These are phyloP conservation scores for Cremastobaeus sp. DNA, from an alignment of 2,888 invertebrate genomes.

Conservation along the genomic window DNA sequence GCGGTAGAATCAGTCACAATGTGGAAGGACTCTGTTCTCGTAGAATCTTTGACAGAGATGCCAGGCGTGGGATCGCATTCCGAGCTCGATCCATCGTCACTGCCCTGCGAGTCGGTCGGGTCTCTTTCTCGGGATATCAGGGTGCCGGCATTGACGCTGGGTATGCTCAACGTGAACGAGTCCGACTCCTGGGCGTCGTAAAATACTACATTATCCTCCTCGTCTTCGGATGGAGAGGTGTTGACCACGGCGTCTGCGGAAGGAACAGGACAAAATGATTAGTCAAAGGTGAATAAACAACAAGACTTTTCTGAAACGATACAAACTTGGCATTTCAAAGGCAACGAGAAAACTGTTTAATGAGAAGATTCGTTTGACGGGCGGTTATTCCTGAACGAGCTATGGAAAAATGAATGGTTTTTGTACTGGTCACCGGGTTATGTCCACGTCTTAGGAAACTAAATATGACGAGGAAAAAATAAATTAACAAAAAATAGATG, in stretches of 20 bases:
- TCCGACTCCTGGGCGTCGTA: slow-evolving; percentile 81
- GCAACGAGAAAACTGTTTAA: too few relatives aligned
- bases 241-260: slow-evolving; percentile 72
- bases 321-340: too few relatives aligned
- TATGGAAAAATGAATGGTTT: too few relatives aligned
- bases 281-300: background rate
- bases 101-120: slow-evolving; percentile 75
- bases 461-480: too few relatives aligned
- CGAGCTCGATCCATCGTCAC: slow-evolving; percentile 77
- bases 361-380: too few relatives aligned
- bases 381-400: too few relatives aligned
- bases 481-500: too few relatives aligned
- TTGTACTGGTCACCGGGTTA: too few relatives aligned
- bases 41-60: slow-evolving; percentile 68
- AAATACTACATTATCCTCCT: slow-evolving; percentile 81
- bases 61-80: slow-evolving; percentile 74
- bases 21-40: slow-evolving; percentile 69
- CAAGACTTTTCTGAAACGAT: too few relatives aligned
- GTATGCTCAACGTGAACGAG: slow-evolving; percentile 74
- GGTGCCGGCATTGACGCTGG: slow-evolving; percentile 68
- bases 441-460: too few relatives aligned
- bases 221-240: slow-evolving; percentile 81
- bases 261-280: background rate
- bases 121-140: slow-evolving; percentile 72
- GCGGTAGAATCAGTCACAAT: slow-evolving; percentile 71